These are phyloP conservation scores for Taeniopygia guttata DNA, from an alignment of 2,797 vertebrate species.

Conservation along the genomic window DNA sequence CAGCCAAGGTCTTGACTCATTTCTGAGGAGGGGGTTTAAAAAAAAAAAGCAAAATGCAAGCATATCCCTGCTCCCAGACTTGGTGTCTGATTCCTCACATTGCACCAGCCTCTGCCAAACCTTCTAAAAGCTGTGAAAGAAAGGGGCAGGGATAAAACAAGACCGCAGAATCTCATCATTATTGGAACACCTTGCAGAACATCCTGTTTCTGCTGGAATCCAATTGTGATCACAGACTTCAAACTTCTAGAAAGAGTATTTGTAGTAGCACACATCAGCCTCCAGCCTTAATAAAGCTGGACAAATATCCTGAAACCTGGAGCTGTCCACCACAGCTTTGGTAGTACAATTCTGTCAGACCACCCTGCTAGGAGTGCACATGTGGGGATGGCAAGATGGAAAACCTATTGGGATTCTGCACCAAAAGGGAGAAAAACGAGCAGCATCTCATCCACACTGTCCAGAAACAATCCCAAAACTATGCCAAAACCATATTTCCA, in stretches of 20 bases:
- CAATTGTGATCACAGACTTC: not conserved
- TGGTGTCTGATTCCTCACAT: not conserved
- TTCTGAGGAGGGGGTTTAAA: not conserved
- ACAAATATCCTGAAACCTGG: not conserved
- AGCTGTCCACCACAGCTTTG: not conserved
- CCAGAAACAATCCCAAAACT: not conserved
- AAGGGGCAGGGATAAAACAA: not conserved
- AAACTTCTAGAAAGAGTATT: not conserved
- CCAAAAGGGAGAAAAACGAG: not conserved
- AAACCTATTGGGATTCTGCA: not conserved
- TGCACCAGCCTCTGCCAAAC: not conserved
- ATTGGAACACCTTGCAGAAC: not conserved
- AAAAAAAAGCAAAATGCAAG: not conserved
- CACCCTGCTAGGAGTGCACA: fast-evolving
- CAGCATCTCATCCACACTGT: not conserved
- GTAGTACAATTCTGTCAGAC: fast-evolving
- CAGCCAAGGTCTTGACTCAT: not conserved
- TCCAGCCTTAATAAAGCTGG: not conserved
- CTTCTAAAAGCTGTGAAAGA: not conserved
- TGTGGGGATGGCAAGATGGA: not conserved
- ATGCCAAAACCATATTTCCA: not conserved
- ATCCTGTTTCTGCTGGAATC: not conserved
- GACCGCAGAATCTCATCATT: not conserved
- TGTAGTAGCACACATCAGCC: not conserved
- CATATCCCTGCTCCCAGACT: not conserved